Evolutionary conservation across 2,113 vertebrate species (phyloP).

Genomic region (Nothocercus nigrocapillus): DNA sequence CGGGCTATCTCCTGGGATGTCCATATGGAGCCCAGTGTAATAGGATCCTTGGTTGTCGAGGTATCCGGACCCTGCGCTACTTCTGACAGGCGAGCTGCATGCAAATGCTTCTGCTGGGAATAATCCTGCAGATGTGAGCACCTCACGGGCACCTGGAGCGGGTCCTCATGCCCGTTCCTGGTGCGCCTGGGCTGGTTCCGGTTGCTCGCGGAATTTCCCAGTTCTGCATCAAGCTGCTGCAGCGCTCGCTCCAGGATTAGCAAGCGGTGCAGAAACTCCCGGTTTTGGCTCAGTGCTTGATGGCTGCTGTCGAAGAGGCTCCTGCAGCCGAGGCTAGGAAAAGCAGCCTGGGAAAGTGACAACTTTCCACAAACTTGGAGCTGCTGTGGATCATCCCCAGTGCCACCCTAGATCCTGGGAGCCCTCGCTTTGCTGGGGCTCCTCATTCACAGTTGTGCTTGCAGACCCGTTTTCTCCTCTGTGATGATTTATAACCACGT

Average conservation of each 20-base stretch:
- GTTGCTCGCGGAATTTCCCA: fast-evolving
- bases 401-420: neutral
- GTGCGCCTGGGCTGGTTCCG: fast-evolving
- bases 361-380: neutral
- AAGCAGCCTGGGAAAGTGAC: no score
- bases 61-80: fast-evolving
- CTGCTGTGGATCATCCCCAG: neutral
- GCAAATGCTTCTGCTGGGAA: neutral
- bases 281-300: fast-evolving
- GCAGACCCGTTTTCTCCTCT: neutral
- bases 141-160: neutral
- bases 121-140: fast-evolving
- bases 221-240: neutral
- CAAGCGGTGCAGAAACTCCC: fast-evolving
- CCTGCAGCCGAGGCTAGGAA: no score
- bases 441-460: neutral
- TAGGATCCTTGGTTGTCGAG: fast-evolving
- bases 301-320: fast-evolving
- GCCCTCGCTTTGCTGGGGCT: neutral
- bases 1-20: neutral
- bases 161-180: fast-evolving
- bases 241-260: fast-evolving
- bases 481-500: neutral
- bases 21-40: fast-evolving
- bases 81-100: neutral